Percentiles rank a stretch among this genome's conserved stretches.
These are phyloP conservation scores for Heloderma charlesbogerti DNA, from an alignment of 2,113 vertebrate genomes.

Conservation along the genomic window DNA sequence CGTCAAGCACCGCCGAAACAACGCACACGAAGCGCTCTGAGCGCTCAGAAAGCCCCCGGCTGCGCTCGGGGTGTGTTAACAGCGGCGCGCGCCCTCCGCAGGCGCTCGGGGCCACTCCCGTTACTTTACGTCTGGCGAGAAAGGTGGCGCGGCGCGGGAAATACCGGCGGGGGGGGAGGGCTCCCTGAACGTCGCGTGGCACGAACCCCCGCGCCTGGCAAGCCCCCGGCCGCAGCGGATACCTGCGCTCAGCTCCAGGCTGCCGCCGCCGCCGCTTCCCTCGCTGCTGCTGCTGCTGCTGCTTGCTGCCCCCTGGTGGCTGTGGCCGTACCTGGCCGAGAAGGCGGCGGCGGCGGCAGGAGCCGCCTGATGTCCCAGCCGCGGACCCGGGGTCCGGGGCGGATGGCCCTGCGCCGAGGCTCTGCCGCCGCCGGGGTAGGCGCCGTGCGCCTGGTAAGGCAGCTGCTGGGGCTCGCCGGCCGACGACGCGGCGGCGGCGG, in stretches of 20 bases:
- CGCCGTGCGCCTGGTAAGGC: slow-evolving; percentile 13
- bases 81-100: neutral
- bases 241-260: slow-evolving; percentile 90
- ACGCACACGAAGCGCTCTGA: neutral
- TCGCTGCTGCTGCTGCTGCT: slow-evolving; percentile 54
- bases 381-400: slow-evolving; percentile 57
- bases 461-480: neutral
- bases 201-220: slow-evolving; percentile 9
- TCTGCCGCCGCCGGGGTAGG: neutral
- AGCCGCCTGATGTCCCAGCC: slow-evolving; percentile 65
- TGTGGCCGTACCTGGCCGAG: slow-evolving; percentile 75
- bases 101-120: neutral
- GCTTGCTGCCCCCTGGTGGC: slow-evolving; percentile 66
- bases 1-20: neutral
- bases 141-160: neutral
- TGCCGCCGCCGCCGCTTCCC: slow-evolving; percentile 73
- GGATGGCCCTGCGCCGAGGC: slow-evolving; percentile 44
- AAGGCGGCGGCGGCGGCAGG: slow-evolving; percentile 64
- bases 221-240: slow-evolving; percentile 62
- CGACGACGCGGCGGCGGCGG: slow-evolving; percentile 67
- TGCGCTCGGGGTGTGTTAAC: neutral
- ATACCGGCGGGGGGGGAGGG: neutral
- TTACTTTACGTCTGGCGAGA: neutral
- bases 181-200: neutral
- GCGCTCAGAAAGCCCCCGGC: neutral